phyloP scores from a whole-genome alignment of 2,113 vertebrate species.

The Perca schrenkii region DNA sequence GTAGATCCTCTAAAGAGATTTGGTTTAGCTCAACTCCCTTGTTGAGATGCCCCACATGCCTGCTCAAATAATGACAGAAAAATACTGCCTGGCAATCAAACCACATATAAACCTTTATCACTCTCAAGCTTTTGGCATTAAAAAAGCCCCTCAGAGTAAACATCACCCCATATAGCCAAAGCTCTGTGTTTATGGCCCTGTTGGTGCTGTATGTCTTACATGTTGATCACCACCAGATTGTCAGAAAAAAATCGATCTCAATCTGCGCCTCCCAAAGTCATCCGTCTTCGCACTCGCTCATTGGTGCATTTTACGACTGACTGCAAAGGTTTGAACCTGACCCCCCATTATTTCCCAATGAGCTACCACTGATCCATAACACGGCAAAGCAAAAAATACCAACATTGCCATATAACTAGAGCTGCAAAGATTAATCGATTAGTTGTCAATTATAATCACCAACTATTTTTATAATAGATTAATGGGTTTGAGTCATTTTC shows the following conservation, averaged over 20 bases:
- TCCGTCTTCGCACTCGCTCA: not conserved
- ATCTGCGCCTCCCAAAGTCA: slow-evolving; percentile 33
- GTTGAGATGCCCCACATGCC: slow-evolving; percentile 42
- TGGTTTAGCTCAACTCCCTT: not conserved
- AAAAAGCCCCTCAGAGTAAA: slow-evolving; percentile 54
- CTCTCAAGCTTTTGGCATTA: slow-evolving; percentile 42
- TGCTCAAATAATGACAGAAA: slow-evolving; percentile 26
- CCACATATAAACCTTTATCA: slow-evolving; percentile 52
- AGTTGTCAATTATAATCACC: no score
- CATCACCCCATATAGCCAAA: slow-evolving; percentile 23
- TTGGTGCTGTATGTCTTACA: not conserved
- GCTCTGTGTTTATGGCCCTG: slow-evolving; percentile 45
- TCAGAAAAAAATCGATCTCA: slow-evolving; percentile 60
- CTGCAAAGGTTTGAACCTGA: not conserved
- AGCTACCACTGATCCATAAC: not conserved
- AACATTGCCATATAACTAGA: not conserved
- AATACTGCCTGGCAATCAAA: slow-evolving; percentile 36
- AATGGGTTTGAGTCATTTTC: no score
- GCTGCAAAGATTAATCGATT: no score
- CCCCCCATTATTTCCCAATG: not conserved
- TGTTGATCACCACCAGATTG: slow-evolving; percentile 22
- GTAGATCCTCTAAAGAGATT: slow-evolving; percentile 1
- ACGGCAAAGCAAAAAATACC: no score
- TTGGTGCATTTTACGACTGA: slow-evolving; percentile 24
- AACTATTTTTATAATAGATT: no score